Evolutionary conservation across 1,140 invertebrate species (phyloP), one percentile per base, ranked within the genome.

Genomic region (Gyrodactylus salaris): DNA sequence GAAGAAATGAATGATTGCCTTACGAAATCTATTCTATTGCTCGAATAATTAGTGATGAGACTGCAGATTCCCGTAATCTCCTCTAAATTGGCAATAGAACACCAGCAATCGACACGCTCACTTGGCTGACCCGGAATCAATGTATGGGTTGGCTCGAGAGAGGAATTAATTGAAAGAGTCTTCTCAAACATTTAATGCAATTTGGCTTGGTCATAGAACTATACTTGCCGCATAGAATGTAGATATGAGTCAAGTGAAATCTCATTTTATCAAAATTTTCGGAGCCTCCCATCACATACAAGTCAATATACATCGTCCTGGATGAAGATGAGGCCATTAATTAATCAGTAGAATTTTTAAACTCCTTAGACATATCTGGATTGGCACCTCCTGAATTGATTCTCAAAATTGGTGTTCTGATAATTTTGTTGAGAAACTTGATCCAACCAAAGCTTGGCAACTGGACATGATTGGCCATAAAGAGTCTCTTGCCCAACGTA

Each of bases 371-470:
- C 2, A 76, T 77, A 23, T 75, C 77, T 25, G 79, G 80, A 7
- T 27, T 79, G 20, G 80, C 81, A 20, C 78, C 78, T 23, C 80
- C 81, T 76, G 75, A 75, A 73, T 75, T 83, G 2, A 73, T 72
- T 21, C 73, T 83, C 7, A 83, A 82, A 77, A 27, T 76, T 25
- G 78, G 79, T 16, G 24, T 74, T 1, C 75, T 76, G 24, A 74
- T 82, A 1, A 81, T 82, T 74, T 75, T 82, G 7, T 73, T 83
- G 0, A 24, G 80, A 27, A 82, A 82, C 75, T 23, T 81, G 1
- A 74, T 78, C 74, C 69, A 77, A 19, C 74, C 69, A 2, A 25
- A 72, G 73, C 74, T 81, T 0, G 78, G 77, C 74, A 82, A 82
- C 76, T 80, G 81, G 0, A 81, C 79, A 1, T 70, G 79, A 74